Percentiles rank a stretch among this genome's conserved stretches.
Evolutionary conservation across 2,797 vertebrate genomes (phyloP).

Genomic region (Acipenser oxyrinchus): DNA sequence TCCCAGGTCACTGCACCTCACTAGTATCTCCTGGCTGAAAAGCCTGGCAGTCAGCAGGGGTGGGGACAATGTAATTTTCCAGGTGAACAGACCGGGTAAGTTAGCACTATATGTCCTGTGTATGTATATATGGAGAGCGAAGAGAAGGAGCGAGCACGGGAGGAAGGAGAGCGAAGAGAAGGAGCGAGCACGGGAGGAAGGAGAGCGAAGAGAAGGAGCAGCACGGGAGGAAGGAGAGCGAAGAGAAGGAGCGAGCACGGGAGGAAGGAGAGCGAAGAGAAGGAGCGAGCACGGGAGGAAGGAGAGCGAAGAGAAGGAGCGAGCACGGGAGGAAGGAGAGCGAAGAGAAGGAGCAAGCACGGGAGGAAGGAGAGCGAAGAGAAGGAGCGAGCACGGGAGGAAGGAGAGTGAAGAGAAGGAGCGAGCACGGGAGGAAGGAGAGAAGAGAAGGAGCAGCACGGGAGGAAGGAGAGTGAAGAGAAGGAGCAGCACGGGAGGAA

Average conservation of each 20-base stretch:
- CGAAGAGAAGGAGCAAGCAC: neutral
- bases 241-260: neutral
- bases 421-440: neutral
- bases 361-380: neutral
- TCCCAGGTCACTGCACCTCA: too few relatives aligned
- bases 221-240: neutral
- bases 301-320: too few relatives aligned
- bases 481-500: neutral
- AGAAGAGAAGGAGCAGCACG: neutral
- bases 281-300: neutral
- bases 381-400: neutral
- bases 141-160: neutral
- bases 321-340: neutral
- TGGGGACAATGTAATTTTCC: too few relatives aligned
- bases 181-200: neutral
- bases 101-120: too few relatives aligned
- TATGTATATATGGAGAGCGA: too few relatives aligned
- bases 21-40: too few relatives aligned
- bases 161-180: neutral
- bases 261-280: neutral
- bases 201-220: neutral
- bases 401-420: neutral
- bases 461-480: neutral
- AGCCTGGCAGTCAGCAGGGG: too few relatives aligned
- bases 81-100: too few relatives aligned